Conservation (phyloP, 1,140 invertebrate species). For the Drosophila orosa region DNA sequence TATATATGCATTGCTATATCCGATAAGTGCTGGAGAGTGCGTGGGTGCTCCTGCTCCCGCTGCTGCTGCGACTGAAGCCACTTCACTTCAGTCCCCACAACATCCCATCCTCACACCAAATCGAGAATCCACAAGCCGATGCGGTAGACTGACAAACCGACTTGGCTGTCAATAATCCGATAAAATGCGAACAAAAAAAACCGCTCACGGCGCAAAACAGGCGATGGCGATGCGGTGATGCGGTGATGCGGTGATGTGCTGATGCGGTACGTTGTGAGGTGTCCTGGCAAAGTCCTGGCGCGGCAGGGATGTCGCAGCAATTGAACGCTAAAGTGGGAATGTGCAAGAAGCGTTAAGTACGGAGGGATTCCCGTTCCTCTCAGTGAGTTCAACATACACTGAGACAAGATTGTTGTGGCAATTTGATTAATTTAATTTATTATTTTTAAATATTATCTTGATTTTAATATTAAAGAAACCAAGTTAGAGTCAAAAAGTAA, state of each 20-base stretch:
- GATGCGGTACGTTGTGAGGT: constrained; percentile 7
- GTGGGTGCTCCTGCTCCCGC: constrained; percentile 12
- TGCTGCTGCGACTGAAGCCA: constrained; percentile 13
- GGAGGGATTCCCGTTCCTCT: constrained; percentile 8
- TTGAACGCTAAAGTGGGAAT: constrained; percentile 71
- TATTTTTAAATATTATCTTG: background rate
- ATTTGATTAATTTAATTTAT: background rate
- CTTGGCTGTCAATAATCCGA: constrained; percentile 76
- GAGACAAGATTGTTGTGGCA: background rate
- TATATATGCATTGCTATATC: constrained; percentile 36
- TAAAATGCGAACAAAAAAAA: constrained; percentile 62
- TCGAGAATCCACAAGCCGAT: constrained; percentile 38
- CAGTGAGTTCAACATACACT: background rate
- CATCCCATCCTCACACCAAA: background rate
- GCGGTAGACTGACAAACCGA: constrained; percentile 50
- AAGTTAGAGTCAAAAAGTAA: background rate
- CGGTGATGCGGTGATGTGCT: constrained; percentile 4
- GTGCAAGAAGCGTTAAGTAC: constrained; percentile 68
- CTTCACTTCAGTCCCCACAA: background rate
- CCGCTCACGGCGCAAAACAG: constrained; percentile 18
- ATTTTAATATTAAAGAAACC: background rate
- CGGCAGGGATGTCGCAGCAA: constrained; percentile 45
- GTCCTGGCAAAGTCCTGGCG: constrained; percentile 10
- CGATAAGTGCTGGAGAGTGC: constrained; percentile 66
- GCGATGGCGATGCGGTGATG: background rate